Percentiles rank a stretch among this genome's conserved stretches.
Conservation (phyloP, 2,113 vertebrate genomes). For the Pleuronectes platessa region DNA sequence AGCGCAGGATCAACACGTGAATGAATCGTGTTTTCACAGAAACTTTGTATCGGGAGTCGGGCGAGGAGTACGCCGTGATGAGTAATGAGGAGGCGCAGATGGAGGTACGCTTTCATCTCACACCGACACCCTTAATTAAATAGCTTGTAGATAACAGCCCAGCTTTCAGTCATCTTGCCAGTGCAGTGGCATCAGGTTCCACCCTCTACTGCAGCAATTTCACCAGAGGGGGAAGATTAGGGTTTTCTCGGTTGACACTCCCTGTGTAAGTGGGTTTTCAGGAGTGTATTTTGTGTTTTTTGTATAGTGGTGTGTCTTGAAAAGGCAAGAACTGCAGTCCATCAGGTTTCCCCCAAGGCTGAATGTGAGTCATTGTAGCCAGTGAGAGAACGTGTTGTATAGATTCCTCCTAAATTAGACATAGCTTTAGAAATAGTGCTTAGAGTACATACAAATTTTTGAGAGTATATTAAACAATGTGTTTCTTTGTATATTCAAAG, state of each 20-base stretch:
- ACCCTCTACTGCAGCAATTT: background rate
- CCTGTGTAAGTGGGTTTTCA: background rate
- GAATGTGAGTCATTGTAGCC: too few relatives aligned
- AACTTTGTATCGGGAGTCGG: conserved; percentile 85
- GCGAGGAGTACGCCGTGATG: conserved; percentile 78
- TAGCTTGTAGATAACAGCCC: conserved; percentile 10
- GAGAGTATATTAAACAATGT: too few relatives aligned
- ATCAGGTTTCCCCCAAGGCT: too few relatives aligned
- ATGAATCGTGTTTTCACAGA: conserved; percentile 73
- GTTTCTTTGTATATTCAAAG: too few relatives aligned
- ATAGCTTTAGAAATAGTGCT: too few relatives aligned
- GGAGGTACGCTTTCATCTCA: conserved; percentile 78
- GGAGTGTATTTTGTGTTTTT: background rate
- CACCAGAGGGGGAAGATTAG: background rate
- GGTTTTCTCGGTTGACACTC: background rate
- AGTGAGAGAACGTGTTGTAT: too few relatives aligned
- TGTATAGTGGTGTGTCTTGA: background rate
- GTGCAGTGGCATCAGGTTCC: conserved; percentile 13
- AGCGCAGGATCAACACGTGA: background rate
- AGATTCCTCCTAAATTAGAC: too few relatives aligned
- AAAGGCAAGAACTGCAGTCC: too few relatives aligned
- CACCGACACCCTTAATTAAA: conserved; percentile 22
- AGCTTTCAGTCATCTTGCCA: background rate
- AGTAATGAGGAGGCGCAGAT: conserved; percentile 83
- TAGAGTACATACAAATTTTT: too few relatives aligned